Evolutionary conservation across 2,888 invertebrate species (phyloP).

Genomic region (Cryptus armator): DNA sequence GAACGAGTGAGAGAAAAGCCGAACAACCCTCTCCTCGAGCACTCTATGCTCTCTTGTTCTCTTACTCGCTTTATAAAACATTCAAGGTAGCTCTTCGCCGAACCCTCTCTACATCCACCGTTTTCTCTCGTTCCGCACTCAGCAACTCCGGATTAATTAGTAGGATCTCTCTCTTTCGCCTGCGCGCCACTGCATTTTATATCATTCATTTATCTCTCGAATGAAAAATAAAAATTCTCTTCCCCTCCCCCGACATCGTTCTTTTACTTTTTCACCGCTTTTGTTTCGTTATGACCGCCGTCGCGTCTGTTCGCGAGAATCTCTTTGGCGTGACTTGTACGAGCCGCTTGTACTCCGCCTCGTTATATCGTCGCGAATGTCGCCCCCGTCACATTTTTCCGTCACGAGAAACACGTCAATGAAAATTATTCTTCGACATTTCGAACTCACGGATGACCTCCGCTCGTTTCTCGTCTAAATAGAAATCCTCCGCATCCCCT

Average conservation of each 20-base stretch:
- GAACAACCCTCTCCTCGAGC: slow-evolving; percentile 63
- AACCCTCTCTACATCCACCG: slow-evolving; percentile 60
- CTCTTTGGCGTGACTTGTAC: neutral
- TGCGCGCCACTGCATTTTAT: slow-evolving; percentile 71
- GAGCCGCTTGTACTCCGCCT: neutral
- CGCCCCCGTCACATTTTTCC: neutral
- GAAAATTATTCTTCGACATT: slow-evolving; percentile 9
- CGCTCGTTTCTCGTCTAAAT: neutral
- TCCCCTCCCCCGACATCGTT: slow-evolving; percentile 14
- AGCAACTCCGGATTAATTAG: slow-evolving; percentile 79
- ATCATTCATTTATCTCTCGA: slow-evolving; percentile 76
- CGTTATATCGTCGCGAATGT: neutral
- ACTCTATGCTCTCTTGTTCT: slow-evolving; percentile 53
- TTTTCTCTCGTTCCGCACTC: slow-evolving; percentile 71
- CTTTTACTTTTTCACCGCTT: slow-evolving; percentile 25
- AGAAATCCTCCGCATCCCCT: slow-evolving; percentile 30
- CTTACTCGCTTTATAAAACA: slow-evolving; percentile 77
- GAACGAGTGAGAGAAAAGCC: slow-evolving; percentile 30
- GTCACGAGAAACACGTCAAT: neutral
- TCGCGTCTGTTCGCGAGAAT: neutral
- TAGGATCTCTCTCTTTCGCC: slow-evolving; percentile 68
- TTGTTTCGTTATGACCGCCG: slow-evolving; percentile 63
- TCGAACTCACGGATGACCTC: neutral
- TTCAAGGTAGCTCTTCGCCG: slow-evolving; percentile 74
- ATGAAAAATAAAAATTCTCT: slow-evolving; percentile 41